phyloP scores from a whole-genome alignment of 1,140 invertebrate species.

The Magallana gigas region DNA sequence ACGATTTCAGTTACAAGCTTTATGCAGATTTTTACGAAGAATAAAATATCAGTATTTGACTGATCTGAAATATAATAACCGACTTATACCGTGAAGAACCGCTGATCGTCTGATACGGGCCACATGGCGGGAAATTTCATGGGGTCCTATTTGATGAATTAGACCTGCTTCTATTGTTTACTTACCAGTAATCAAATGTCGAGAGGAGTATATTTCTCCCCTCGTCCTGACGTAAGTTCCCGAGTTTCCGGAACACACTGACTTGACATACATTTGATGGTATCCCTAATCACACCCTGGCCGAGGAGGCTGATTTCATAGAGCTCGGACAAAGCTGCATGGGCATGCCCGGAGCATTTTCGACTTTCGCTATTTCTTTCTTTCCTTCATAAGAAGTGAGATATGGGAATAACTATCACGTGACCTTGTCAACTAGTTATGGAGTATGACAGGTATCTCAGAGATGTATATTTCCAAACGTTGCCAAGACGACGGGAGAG shows the following conservation, averaged over 20 bases:
- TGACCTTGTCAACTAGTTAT: neutral
- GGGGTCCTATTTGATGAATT: slow-evolving; percentile 14
- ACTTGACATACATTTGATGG: slow-evolving; percentile 1
- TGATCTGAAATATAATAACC: no score
- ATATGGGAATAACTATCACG: neutral
- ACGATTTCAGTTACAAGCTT: no score
- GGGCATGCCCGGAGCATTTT: neutral
- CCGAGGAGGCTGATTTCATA: neutral
- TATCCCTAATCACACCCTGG: slow-evolving; percentile 8
- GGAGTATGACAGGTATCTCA: slow-evolving; percentile 46
- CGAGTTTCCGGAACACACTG: neutral
- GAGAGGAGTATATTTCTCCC: neutral
- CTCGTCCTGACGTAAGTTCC: slow-evolving; percentile 26
- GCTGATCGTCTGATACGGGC: slow-evolving; percentile 8
- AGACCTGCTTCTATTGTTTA: slow-evolving; percentile 35
- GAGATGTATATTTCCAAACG: slow-evolving; percentile 45
- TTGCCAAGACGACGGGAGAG: slow-evolving; percentile 28
- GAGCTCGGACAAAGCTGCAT: neutral
- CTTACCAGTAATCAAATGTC: slow-evolving; percentile 31
- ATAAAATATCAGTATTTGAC: no score
- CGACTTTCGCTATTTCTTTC: neutral
- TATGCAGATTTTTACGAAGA: no score
- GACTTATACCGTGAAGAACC: neutral
- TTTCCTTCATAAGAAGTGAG: neutral
- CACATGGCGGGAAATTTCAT: slow-evolving; percentile 34